phyloP scores from a whole-genome alignment of 1,140 invertebrate species.

The Cydia strobilella region DNA sequence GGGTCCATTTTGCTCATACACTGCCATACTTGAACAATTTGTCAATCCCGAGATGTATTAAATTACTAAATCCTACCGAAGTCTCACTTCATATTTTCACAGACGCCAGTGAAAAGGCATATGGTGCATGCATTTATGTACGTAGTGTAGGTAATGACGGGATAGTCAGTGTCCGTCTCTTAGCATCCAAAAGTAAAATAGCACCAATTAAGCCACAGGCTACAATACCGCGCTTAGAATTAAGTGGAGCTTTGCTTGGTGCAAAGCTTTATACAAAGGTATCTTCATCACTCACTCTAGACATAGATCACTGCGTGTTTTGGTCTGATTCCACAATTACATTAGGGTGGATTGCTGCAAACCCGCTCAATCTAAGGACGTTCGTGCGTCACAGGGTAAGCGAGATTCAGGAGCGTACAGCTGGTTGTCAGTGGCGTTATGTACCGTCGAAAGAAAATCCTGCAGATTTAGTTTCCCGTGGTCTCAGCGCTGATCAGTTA shows the following conservation, averaged over 20 bases:
- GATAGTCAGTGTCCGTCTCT: conserved; percentile 37
- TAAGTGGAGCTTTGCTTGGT: conserved; percentile 30
- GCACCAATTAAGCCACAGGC: conserved; percentile 55
- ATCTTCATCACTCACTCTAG: not conserved
- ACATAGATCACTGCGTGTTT: not conserved
- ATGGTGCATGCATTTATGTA: conserved; percentile 54
- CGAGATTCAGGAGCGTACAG: conserved; percentile 28
- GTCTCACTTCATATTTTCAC: conserved; percentile 55
- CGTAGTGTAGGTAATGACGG: conserved; percentile 36
- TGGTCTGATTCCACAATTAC: conserved; percentile 33
- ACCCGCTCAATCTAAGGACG: not conserved
- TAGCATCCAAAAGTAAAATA: conserved; percentile 61
- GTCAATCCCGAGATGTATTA: conserved; percentile 37
- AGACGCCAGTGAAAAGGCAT: conserved; percentile 51
- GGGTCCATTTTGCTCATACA: conserved; percentile 34
- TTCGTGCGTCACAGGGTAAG: conserved; percentile 17
- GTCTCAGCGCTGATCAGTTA: conserved; percentile 35
- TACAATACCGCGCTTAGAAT: conserved; percentile 36
- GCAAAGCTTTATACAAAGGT: conserved; percentile 28
- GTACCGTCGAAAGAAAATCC: conserved; percentile 37
- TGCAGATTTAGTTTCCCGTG: conserved; percentile 40
- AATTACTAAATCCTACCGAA: not conserved
- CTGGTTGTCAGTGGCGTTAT: not conserved
- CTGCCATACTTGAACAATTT: conserved; percentile 38
- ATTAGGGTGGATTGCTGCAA: conserved; percentile 23